Base-by-base conservation (phyloP, 2,797 vertebrate genomes). In the Galagoides demidoff region DNA sequence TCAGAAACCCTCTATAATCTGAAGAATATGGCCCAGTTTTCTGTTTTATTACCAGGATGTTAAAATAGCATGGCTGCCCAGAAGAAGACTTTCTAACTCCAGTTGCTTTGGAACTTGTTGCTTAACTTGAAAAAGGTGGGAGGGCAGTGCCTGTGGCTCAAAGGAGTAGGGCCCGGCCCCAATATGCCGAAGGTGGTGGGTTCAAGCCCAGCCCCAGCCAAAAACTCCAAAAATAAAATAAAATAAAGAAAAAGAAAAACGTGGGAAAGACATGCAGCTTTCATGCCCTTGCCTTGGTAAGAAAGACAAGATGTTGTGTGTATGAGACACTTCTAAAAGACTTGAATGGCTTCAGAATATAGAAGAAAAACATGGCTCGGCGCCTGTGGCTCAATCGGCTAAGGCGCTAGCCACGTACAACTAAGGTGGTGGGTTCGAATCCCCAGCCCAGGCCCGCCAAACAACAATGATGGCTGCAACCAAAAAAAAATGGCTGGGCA, bases 21-120 rank as follows among this genome's bases (percentile, higher is more conserved):
- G 94, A 99, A 99, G 99, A 98, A 98, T 39, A 98, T 96, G 96
- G 99, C 99, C 31, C 99, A 99, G 76, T 99, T 98, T 94, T 99
- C 99, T 0, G 98, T 99, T 93, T 99, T 99, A 98, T 97, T 99
- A 95, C 99, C 99, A 81, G 99, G 99, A 98, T 99, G 99, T 96
- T 99, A 97, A 99, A 97, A 85, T 66, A 93, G 31, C 92, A 39
- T 23, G 70, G 25, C 73, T 91, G 25, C 78, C 85, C 37, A 66
- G 73, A 68, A 92, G 89, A 87, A 52, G 77, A 85, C 27, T 66
- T 93, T 84, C 52, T 66, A 49, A 94, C 68, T 92, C 37, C 55
- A 55, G 13, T 73, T 68, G 31, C 78, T 59, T 88, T 16, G 43
- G 23, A 27, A 81, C 92, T 93, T 93, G 39, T 49, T 87, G 63